phyloP scores from a whole-genome alignment of 2,888 invertebrate genomes.

The Gisinianus flammeolus region DNA sequence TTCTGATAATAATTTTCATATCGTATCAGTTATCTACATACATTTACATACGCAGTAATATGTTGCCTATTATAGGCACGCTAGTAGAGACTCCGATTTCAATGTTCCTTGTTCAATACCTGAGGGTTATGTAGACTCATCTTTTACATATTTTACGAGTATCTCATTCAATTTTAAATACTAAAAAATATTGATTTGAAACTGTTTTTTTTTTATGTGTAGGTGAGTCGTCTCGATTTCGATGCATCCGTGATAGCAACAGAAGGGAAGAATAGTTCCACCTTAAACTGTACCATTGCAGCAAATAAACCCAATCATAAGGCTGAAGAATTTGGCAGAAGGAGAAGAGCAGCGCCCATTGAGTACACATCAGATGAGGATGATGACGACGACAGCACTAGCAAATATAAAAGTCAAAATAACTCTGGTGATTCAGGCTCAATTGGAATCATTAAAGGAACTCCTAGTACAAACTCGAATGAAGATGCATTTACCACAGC shows the following conservation, averaged over 20 bases:
- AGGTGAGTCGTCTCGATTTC: not conserved
- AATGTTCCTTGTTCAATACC: no score
- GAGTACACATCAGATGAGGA: conserved; percentile 6
- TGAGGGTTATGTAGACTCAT: no score
- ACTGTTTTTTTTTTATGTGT: not conserved
- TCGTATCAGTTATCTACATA: no score
- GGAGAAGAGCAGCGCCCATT: not conserved
- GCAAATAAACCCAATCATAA: not conserved
- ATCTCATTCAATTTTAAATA: no score
- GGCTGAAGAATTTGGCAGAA: not conserved
- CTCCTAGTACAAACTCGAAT: not conserved
- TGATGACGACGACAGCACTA: not conserved
- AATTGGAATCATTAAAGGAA: not conserved
- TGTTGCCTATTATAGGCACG: no score
- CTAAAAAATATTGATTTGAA: no score
- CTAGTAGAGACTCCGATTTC: no score
- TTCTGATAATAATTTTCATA: no score
- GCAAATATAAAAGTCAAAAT: not conserved
- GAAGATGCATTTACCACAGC: not conserved
- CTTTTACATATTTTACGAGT: no score
- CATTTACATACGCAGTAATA: no score
- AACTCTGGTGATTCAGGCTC: not conserved
- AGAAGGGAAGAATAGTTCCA: not conserved
- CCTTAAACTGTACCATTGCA: not conserved
- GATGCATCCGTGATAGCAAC: not conserved